phyloP scores from a whole-genome alignment of 1,140 invertebrate genomes.

The Neodiprion fabricii region DNA sequence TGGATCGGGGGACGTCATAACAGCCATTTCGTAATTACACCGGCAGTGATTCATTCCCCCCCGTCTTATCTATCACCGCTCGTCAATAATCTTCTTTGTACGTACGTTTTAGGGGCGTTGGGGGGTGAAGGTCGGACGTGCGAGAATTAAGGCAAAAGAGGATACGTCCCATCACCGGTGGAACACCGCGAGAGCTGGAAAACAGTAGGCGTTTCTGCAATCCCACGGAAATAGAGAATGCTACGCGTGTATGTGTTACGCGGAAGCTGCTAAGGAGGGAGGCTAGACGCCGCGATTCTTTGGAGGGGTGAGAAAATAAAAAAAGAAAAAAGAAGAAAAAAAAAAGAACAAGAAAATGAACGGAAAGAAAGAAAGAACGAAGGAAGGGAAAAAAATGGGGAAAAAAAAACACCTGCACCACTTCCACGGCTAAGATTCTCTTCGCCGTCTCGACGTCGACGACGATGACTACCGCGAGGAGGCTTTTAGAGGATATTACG shows the following conservation, averaged over 20 bases:
- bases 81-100: slow-evolving; percentile 54
- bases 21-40: slow-evolving; percentile 60
- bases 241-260: no score
- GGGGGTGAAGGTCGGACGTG: background rate
- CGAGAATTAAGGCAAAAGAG: no score
- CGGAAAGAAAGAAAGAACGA: no score
- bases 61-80: slow-evolving; percentile 52
- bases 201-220: no score
- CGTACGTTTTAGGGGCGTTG: background rate
- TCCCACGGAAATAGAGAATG: no score
- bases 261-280: no score
- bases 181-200: no score
- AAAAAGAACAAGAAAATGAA: no score
- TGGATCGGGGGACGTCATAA: slow-evolving; percentile 42
- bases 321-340: no score
- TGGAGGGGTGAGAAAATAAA: no score
- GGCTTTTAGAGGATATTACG: slow-evolving; percentile 54
- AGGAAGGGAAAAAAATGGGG: background rate
- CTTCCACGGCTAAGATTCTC: slow-evolving; percentile 11
- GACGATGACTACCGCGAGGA: background rate
- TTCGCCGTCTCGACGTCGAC: background rate
- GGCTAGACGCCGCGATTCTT: no score
- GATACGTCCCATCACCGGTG: no score
- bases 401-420: slow-evolving; percentile 26
- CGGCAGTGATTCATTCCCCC: slow-evolving; percentile 52